Evolutionary conservation across 1,140 invertebrate species (phyloP), one percentile per base, ranked within the genome.

Genomic region (Pachyrhynchus sulphureomaculatus): DNA sequence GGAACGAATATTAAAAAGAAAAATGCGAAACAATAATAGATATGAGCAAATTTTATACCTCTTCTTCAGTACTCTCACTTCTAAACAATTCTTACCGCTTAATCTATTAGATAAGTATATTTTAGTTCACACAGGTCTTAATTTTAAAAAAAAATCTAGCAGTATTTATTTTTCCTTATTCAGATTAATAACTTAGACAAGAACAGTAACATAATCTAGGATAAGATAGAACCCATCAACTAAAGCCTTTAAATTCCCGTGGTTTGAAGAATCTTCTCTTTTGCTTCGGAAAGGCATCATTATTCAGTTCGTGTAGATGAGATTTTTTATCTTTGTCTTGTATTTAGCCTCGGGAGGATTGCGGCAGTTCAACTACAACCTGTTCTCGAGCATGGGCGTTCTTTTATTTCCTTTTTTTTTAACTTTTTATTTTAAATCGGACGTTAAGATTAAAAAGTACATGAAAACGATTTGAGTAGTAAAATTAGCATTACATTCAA

Each of bases 331-430:
- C 53, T 45, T 15, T 37, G 53, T 44, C 53, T n/a, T 33, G 53
- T 44, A 44, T 15, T 55, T 32, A 33, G 53, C 53, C 53, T 26
- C n/a, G 24, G 29, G 53, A 13, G n/a, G 23, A 18, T 24, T 33
- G 53, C 53, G 53, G 53, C 41, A 55, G 44, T 55, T 44, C 53
- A 44, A 55, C 53, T 45, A 55, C 53, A 55, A 55, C 53, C 53
- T 55, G 53, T 55, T 55, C 39, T 20, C 12, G n/a, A 15, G 15
- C 53, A 55, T 55, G 26, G 53, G 41, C 53, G 53, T 55, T 45
- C 53, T 55, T 55, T 55, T 9, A 32, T 37, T 36, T 55, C 36
- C 41, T 54, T 54, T 41, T 39, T 54, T 54, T 13, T 41, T 48
- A 13, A 13, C 26, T 20, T 41, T 36, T 53, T 41, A 44, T 42